Base-by-base conservation (phyloP, 2,797 vertebrate genomes). In the Ctenosaura bakeri region DNA sequence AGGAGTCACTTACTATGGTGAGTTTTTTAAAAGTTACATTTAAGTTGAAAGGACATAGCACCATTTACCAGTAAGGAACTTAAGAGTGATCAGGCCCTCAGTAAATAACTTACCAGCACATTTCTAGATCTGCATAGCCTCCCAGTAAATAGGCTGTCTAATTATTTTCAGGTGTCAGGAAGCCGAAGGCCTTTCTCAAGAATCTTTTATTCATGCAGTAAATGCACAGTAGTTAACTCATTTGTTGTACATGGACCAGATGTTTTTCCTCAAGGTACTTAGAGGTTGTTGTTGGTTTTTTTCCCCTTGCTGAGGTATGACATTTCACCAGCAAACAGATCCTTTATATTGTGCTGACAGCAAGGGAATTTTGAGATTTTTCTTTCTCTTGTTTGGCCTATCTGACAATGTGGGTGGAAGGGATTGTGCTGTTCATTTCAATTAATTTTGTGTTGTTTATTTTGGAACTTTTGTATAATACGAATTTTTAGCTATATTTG, bases 61-160 rank as follows among this genome's bases (percentile, higher is more conserved):
- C 66, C 86, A 32, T 92, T 91, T 90, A n/a, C n/a, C n/a, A n/a
- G n/a, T n/a, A 92, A 90, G 85, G 83, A 84, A 86, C 83, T 87
- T 93, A 93, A 69, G 79, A 32, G 38, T 77, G 82, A 35, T 35
- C 88, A 93, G 94, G 89, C 88, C 73, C 50, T 90, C 78, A 18
- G 73, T 59, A 54, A 79, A 1, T 0, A 77, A 62, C 32, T 94
- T 92, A 91, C 87, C 88, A 93, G 93, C 84, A 94, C 79, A 85
- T 93, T 86, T 92, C 73, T 71, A 94, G 62, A 93, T 95, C 92
- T 92, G 91, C 87, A 24, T 87, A 92, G 46, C 35, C 87, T 87
- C 66, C 73, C 78, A 83, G 90, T 80, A 86, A 83, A 88, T 62
- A 90, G 24, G 6, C 83, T 59, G 54, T 88, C 1, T 87, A 80